phyloP scores from a whole-genome alignment of 2,888 invertebrate species.

The Lycophotia porphyrea region DNA sequence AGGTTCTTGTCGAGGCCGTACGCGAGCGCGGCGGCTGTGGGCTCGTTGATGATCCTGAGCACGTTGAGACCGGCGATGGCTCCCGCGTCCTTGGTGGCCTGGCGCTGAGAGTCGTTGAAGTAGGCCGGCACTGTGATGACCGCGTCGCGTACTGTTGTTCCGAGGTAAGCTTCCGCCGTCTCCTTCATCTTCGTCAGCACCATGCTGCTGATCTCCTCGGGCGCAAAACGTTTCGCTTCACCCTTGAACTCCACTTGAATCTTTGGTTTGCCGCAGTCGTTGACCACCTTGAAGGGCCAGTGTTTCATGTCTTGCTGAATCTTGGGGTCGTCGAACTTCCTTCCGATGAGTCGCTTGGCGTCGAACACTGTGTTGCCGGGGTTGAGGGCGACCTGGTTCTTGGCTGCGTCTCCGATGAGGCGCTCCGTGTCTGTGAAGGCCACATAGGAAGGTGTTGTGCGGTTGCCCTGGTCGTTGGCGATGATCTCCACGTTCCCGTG shows the following conservation, averaged over 20 bases:
- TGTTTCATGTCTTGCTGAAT: constrained; percentile 95
- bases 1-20: constrained; percentile 95
- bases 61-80: constrained; percentile 96
- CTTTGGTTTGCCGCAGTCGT: constrained; percentile 92
- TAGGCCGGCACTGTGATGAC: constrained; percentile 96
- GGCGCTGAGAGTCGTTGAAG: constrained; percentile 93
- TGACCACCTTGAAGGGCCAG: constrained; percentile 95
- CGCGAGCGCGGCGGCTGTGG: constrained; percentile 96
- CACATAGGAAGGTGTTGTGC: constrained; percentile 94
- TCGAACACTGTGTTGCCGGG: constrained; percentile 94
- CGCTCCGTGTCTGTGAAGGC: constrained; percentile 93
- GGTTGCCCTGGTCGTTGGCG: constrained; percentile 92
- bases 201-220: constrained; percentile 94
- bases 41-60: constrained; percentile 96
- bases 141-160: constrained; percentile 92
- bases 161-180: constrained; percentile 93
- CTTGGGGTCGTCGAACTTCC: constrained; percentile 92
- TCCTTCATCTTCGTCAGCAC: constrained; percentile 96
- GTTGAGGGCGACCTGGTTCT: constrained; percentile 93
- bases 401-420: constrained; percentile 93
- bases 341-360: constrained; percentile 95
- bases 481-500: constrained; percentile 94
- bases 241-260: constrained; percentile 92
- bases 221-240: constrained; percentile 91
- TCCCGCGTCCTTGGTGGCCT: constrained; percentile 97